These are phyloP conservation scores for Agapornis roseicollis DNA, from an alignment of 2,113 vertebrate genomes.

Conservation along the genomic window DNA sequence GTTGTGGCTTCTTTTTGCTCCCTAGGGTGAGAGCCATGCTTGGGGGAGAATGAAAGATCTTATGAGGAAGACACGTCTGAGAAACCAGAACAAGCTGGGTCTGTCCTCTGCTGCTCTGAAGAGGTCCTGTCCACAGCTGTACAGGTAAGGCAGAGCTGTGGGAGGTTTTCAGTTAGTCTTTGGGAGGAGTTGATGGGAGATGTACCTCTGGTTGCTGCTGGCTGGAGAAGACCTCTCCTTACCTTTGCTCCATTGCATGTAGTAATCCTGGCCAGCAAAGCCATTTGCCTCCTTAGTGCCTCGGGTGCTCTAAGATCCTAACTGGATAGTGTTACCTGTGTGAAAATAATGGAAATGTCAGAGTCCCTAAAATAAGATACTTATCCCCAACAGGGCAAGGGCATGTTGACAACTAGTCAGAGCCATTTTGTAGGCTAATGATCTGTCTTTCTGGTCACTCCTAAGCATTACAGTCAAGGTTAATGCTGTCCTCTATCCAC, in stretches of 20 bases:
- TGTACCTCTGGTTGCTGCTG: not conserved
- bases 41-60: slow-evolving; percentile 83
- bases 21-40: slow-evolving; percentile 72
- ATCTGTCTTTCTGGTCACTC: not conserved
- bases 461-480: not conserved
- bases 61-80: slow-evolving; percentile 76
- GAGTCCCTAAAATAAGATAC: not conserved
- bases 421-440: not conserved
- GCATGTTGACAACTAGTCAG: not conserved
- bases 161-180: not conserved
- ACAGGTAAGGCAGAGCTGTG: slow-evolving; percentile 68
- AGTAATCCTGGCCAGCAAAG: not conserved
- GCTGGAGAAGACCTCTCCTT: not conserved
- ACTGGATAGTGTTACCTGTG: not conserved
- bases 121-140: slow-evolving; percentile 86
- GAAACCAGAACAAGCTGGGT: slow-evolving; percentile 77
- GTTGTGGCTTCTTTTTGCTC: not conserved
- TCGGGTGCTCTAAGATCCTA: not conserved
- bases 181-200: not conserved
- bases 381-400: not conserved
- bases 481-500: not conserved
- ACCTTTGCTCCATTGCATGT: not conserved
- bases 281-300: not conserved
- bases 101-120: slow-evolving; percentile 78
- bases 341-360: not conserved